These are phyloP conservation scores for Leucoraja ocellata DNA, from an alignment of 2,797 vertebrate genomes.

Conservation along the genomic window DNA sequence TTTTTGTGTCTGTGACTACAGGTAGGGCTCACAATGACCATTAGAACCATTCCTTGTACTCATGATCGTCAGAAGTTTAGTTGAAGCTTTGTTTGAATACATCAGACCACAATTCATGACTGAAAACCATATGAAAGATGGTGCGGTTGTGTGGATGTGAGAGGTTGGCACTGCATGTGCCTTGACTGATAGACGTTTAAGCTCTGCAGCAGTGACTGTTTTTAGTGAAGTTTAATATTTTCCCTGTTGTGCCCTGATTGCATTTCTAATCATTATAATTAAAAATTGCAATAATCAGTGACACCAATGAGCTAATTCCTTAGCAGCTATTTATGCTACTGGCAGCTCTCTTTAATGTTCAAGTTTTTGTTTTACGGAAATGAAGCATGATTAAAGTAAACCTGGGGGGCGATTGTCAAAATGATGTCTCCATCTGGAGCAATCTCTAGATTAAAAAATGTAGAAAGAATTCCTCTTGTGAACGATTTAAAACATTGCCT, in stretches of 20 bases:
- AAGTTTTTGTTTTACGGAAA: conserved; percentile 34
- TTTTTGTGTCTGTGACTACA: background rate
- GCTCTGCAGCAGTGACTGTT: background rate
- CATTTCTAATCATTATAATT: conserved; percentile 26
- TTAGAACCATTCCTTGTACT: background rate
- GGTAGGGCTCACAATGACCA: background rate
- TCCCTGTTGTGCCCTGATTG: conserved; percentile 28
- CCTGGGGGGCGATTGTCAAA: conserved; percentile 28
- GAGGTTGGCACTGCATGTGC: too few species aligned
- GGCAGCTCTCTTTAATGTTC: conserved; percentile 1
- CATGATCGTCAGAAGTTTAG: background rate
- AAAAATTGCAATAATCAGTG: conserved; percentile 28
- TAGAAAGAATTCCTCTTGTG: background rate
- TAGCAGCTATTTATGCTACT: background rate
- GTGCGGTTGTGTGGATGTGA: background rate
- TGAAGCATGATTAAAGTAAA: conserved; percentile 34
- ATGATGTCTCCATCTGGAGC: conserved; percentile 30
- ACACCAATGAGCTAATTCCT: conserved; percentile 27
- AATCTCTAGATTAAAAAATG: conserved; percentile 29
- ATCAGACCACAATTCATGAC: background rate
- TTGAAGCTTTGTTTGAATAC: background rate
- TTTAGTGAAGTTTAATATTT: conserved; percentile 17
- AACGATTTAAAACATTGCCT: background rate
- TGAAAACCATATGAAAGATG: background rate
- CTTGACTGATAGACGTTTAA: background rate